These are phyloP conservation scores for Papilio helenus DNA, from an alignment of 1,140 invertebrate genomes.

Conservation along the genomic window DNA sequence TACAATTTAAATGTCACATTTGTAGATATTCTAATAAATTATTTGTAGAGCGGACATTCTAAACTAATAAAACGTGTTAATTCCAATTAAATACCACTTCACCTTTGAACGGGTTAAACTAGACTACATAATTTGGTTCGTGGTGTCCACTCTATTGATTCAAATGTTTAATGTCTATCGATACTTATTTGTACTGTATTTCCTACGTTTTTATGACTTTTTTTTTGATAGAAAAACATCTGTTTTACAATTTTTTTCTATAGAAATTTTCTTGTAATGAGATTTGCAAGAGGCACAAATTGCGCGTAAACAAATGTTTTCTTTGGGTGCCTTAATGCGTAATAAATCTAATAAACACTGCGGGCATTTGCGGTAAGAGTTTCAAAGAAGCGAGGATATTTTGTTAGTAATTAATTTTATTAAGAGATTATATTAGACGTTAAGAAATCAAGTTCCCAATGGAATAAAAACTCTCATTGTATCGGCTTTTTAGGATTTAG, in stretches of 20 bases:
- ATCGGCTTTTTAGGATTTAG: too few relatives aligned
- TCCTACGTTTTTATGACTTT: too few relatives aligned
- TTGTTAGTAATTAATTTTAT: background rate
- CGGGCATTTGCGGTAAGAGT: background rate
- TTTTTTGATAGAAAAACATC: background rate
- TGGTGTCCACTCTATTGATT: too few relatives aligned
- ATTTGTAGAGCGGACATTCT: background rate
- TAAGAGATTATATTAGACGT: background rate
- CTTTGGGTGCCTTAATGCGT: background rate
- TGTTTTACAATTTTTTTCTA: background rate
- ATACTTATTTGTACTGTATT: too few relatives aligned
- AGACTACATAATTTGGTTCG: too few relatives aligned
- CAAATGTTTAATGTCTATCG: too few relatives aligned
- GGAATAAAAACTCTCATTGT: background rate
- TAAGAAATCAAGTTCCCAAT: background rate
- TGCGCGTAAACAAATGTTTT: slow-evolving; percentile 6
- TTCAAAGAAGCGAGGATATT: slow-evolving; percentile 7
- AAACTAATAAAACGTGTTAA: too few relatives aligned
- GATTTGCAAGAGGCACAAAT: background rate
- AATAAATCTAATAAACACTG: slow-evolving; percentile 4
- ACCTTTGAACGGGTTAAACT: too few relatives aligned
- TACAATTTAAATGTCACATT: background rate
- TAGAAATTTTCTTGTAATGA: background rate
- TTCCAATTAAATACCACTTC: too few relatives aligned
- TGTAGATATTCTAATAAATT: background rate